Base-by-base conservation (phyloP, 2,797 vertebrate species). In the Australoheros facetus region DNA sequence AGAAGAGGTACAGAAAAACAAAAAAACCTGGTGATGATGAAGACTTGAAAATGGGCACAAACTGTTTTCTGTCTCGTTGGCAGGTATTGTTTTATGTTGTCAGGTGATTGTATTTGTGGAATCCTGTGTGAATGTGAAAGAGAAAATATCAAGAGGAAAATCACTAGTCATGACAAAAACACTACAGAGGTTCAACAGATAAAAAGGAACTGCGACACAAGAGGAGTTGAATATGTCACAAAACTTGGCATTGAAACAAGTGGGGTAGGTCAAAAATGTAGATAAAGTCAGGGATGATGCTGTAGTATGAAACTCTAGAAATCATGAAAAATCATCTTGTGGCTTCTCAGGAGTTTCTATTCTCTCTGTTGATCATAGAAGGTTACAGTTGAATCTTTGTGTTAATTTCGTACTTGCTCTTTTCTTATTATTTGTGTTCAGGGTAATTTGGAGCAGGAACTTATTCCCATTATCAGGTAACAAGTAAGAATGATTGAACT, bases 1-100 rank as follows among this genome's bases (percentile, higher is more conserved):
- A 85, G 4, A 74, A 73, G 71, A 42, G 10, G 74, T 56, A 58
- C 28, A 81, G 66, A 71, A 71, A 10, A 48, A n/a, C 56, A 8
- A 19, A 64, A 10, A 32, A 42, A 57, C 2, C 32, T 4, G 23
- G 16, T 17, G 17, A 23, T 7, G 23, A 48, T 13, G 12, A 75
- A 45, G 9, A 32, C n/a, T 5, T 17, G 30, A 14, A 55, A 55
- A 28, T 14, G 21, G 66, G 37, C 3, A 26, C n/a, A 56, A 66
- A 21, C 9, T 26, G 2, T 39, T 64, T 14, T 8, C 2, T 9
- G 5, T 42, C 32, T 37, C 13, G 6, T 21, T 58, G 5, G 11
- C 51, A 77, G 56, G 17, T 2, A 3, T 64, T 39, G 21, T 39
- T 64, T 34, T 75, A n/a, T 55, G 53, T n/a, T 69, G 64, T 53